Evolutionary conservation across 2,113 vertebrate species (phyloP), one percentile per base, ranked within the genome.

Genomic region (crab-eating macaque (Macaca fascicularis)): DNA sequence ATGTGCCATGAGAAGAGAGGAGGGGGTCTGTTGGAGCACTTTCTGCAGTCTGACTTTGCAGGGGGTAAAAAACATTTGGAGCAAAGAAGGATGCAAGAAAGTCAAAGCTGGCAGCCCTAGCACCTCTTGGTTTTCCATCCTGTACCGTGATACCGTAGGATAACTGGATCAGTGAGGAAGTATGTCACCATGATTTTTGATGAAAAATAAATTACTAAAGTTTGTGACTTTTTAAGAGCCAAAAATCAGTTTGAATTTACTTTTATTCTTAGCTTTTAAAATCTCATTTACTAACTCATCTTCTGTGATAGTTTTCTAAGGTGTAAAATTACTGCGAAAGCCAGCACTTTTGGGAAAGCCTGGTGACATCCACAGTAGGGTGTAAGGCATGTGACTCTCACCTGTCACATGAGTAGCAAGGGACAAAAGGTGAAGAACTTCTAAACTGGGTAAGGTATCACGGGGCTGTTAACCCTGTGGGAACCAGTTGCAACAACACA

Each of bases 211-310:
- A n/a, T 64, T 52, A 69, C 25, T 57, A 48, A 97, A 74, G 75
- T 27, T 35, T 0, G 35, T 59, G 52, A 75, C 64, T 80, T 90
- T 86, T 89, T n/a, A 70, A 91, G 45, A 89, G 32, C 12, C 57
- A 76, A 84, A 93, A 93, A 74, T 80, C 20, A 85, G 19, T 35
- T 78, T 7, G 25, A 22, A 81, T 61, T 45, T 87, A 52, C 75
- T 43, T 72, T 74, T n/a, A n/a, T 59, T 94, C n/a, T 90, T 57
- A 25, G 45, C 72, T 83, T 85, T 50, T n/a, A 92, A 90, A 93
- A 45, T 23, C 55, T 14, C 76, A 67, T 74, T 90, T 43, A 76
- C 82, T 67, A 75, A 57, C 35, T 84, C 45, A 9, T 45, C 40
- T 40, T 40, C 55, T 12, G 17, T 80, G 35, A 8, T 20, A 35